These are phyloP conservation scores for Pseudotriccus pelzelni DNA, from an alignment of 2,797 vertebrate genomes.

Conservation along the genomic window DNA sequence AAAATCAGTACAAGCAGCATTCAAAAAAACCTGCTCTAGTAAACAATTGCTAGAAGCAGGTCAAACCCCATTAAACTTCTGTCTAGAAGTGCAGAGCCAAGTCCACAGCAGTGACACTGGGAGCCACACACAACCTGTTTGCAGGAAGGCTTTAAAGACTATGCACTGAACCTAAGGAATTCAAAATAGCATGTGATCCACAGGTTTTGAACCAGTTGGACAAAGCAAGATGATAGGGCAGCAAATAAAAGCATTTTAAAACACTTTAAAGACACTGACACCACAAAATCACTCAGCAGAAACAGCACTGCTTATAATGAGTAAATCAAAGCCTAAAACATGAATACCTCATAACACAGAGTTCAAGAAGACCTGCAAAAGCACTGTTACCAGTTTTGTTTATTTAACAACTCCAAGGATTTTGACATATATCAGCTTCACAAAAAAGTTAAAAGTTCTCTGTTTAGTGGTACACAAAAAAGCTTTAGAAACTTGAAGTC, in stretches of 20 bases:
- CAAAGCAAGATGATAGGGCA: constrained; percentile 23
- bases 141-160: neutral
- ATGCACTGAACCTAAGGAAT: neutral
- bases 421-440: constrained; percentile 51
- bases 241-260: neutral
- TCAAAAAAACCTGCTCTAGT: neutral
- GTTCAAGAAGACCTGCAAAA: neutral
- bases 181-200: neutral
- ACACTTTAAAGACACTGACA: neutral
- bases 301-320: neutral
- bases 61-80: neutral
- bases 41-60: neutral
- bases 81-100: neutral
- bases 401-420: constrained; percentile 64
- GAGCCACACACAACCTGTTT: neutral
- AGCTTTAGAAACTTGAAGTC: constrained; percentile 76
- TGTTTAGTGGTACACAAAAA: constrained; percentile 79
- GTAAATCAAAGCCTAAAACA: neutral
- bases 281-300: neutral
- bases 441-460: constrained; percentile 69
- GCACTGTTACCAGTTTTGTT: constrained; percentile 59
- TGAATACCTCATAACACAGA: neutral
- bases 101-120: accelerated
- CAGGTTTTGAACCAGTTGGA: constrained; percentile 44
- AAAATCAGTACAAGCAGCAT: neutral